Evolutionary conservation across 2,888 invertebrate species (phyloP).

Genomic region (Tenthredo livida): DNA sequence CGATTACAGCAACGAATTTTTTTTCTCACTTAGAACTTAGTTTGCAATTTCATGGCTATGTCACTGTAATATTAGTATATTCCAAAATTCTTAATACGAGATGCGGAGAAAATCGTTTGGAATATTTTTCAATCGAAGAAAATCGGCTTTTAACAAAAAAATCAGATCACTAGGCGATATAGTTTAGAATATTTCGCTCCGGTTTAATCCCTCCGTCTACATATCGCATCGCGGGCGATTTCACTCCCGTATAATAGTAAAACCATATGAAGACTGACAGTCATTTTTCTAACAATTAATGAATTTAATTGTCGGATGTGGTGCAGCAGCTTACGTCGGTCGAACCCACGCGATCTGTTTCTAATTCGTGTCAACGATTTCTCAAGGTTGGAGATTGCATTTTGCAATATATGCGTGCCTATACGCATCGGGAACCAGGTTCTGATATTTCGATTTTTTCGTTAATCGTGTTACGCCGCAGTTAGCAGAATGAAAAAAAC

Average conservation of each 20-base stretch:
- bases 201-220: background rate
- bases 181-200: background rate
- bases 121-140: no score
- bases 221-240: slow-evolving; percentile 7
- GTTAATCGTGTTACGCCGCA: background rate
- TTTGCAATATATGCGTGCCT: background rate
- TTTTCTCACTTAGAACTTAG: no score
- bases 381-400: background rate
- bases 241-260: background rate
- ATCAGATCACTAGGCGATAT: no score
- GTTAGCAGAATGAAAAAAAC: no score
- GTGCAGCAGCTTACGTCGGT: background rate
- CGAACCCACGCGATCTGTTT: slow-evolving; percentile 6
- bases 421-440: background rate
- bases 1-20: no score
- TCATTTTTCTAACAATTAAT: slow-evolving; percentile 25
- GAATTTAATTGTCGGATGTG: slow-evolving; percentile 34
- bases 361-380: slow-evolving; percentile 29
- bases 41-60: no score
- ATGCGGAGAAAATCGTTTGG: no score
- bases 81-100: no score
- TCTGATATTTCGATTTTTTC: background rate
- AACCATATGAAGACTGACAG: slow-evolving; percentile 35
- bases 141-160: no score
- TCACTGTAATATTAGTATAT: no score